Evolutionary conservation across 1,140 invertebrate genomes (phyloP).

Genomic region (Drosophila tristis): DNA sequence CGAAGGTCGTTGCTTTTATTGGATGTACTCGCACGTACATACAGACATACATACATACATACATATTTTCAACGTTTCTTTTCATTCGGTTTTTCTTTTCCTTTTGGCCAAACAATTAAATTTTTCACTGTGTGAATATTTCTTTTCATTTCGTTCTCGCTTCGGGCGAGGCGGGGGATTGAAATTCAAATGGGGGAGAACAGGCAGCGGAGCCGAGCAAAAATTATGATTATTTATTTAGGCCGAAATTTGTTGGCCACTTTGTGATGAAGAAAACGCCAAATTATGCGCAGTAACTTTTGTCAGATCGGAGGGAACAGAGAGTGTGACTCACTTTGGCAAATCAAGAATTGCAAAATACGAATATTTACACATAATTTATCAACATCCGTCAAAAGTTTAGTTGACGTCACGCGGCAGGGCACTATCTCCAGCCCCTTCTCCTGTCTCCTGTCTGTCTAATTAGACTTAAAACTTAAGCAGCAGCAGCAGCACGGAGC

Average conservation of each 20-base stretch:
- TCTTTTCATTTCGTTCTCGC: conserved; percentile 43
- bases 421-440: conserved; percentile 17
- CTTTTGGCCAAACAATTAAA: conserved; percentile 53
- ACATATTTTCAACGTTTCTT: conserved; percentile 47
- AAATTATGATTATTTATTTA: conserved; percentile 66
- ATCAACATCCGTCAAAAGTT: conserved; percentile 47
- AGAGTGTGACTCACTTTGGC: conserved; percentile 56
- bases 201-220: conserved; percentile 3
- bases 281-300: conserved; percentile 67
- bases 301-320: neutral
- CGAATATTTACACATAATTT: conserved; percentile 68
- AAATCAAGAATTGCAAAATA: conserved; percentile 22
- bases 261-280: conserved; percentile 47
- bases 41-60: conserved; percentile 7
- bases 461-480: conserved; percentile 44
- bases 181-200: neutral
- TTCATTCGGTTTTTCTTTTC: conserved; percentile 34
- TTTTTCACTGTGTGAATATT: conserved; percentile 51
- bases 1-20: conserved; percentile 67
- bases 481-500: conserved; percentile 16
- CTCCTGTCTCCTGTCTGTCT: conserved; percentile 5
- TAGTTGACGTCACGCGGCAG: conserved; percentile 42
- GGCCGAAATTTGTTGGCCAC: conserved; percentile 58
- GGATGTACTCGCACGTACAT: conserved; percentile 18
- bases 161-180: conserved; percentile 10